Evolutionary conservation across 2,113 vertebrate species (phyloP).

Genomic region (Brienomyrus longianalis): DNA sequence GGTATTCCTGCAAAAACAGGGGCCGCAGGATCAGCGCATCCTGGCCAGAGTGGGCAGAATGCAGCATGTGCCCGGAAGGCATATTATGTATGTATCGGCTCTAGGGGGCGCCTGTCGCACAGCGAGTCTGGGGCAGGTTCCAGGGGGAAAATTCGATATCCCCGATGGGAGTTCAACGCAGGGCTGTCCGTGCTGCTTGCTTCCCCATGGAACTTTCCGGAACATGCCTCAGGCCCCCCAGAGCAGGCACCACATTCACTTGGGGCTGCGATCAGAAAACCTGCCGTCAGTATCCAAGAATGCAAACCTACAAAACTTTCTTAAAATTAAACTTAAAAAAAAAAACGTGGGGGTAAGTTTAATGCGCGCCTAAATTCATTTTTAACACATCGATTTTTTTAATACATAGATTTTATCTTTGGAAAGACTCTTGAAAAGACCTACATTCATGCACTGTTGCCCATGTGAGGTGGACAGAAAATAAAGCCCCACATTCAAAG

Average conservation of each 20-base stretch:
- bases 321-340: background rate
- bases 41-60: background rate
- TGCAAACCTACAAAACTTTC: background rate
- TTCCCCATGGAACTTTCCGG: constrained; percentile 41
- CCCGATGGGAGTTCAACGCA: constrained; percentile 44
- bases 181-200: constrained; percentile 42
- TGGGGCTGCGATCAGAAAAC: background rate
- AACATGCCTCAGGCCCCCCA: constrained; percentile 35
- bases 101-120: background rate
- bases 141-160: constrained; percentile 45
- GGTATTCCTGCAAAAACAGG: background rate
- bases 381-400: too few relatives aligned
- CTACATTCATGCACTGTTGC: background rate
- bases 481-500: background rate
- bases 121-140: background rate
- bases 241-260: background rate
- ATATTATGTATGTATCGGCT: background rate
- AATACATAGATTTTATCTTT: too few relatives aligned
- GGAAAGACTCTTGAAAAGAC: background rate
- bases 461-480: background rate
- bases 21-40: background rate
- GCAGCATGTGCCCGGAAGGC: background rate
- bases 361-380: background rate
- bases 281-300: background rate
- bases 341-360: background rate